Percentiles rank a stretch among this genome's conserved stretches.
Evolutionary conservation across 2,888 invertebrate species (phyloP).

Genomic region (Cremastobaeus sp.): DNA sequence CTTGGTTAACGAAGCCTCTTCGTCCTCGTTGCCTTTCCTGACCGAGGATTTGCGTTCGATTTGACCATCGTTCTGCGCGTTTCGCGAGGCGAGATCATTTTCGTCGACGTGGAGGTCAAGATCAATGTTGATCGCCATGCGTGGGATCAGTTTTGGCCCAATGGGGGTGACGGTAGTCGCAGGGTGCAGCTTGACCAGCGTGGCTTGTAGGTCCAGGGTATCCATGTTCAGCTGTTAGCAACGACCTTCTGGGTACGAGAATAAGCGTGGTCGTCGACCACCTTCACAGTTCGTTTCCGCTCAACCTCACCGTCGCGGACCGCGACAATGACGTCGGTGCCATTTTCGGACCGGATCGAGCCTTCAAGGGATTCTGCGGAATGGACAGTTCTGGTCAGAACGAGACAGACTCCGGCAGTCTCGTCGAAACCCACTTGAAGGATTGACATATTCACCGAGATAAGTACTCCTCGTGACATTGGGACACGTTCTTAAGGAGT

Average conservation of each 20-base stretch:
- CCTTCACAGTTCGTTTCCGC: constrained; percentile 49
- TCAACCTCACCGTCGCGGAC: constrained; percentile 49
- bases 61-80: constrained; percentile 53
- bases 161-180: constrained; percentile 76
- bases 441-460: constrained; percentile 48
- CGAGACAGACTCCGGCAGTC: constrained; percentile 19
- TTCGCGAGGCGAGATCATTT: constrained; percentile 65
- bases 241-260: constrained; percentile 19
- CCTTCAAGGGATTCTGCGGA: constrained; percentile 53
- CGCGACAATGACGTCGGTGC: constrained; percentile 52
- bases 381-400: constrained; percentile 27
- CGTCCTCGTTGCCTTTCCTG: constrained; percentile 52
- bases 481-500: constrained; percentile 23
- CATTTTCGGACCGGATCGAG: constrained; percentile 44
- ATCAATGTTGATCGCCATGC: constrained; percentile 65
- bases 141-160: constrained; percentile 68
- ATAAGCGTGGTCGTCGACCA: constrained; percentile 49
- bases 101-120: constrained; percentile 64
- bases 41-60: constrained; percentile 49
- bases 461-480: constrained; percentile 41
- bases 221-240: constrained; percentile 67
- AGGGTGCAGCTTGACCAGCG: constrained; percentile 75
- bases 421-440: constrained; percentile 25
- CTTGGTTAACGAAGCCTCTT: no score
- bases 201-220: constrained; percentile 75